phyloP scores from a whole-genome alignment of 2,797 vertebrate genomes.

The Ctenopoma multispine region DNA sequence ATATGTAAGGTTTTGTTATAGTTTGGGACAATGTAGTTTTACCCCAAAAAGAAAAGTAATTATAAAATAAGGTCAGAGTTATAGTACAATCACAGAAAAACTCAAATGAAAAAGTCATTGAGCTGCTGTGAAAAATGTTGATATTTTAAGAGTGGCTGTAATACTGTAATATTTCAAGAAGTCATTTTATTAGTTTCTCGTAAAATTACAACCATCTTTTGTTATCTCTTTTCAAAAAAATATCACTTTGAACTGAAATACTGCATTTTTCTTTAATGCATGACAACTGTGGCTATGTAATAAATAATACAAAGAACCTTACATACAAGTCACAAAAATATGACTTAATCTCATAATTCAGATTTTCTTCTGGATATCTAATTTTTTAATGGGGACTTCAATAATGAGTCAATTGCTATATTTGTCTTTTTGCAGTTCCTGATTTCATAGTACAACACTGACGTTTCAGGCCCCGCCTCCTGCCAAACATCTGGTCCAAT shows the following conservation, averaged over 20 bases:
- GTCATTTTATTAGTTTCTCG: background rate
- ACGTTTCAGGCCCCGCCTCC: slow-evolving; percentile 32
- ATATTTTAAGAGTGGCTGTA: no score
- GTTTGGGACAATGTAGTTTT: no score
- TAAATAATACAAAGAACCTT: no score
- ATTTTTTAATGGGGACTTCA: background rate
- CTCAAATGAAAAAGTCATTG: no score
- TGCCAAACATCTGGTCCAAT: slow-evolving; percentile 54
- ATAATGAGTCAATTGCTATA: background rate
- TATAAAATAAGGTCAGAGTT: no score
- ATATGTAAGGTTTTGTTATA: no score
- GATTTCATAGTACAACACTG: background rate
- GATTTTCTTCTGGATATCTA: background rate
- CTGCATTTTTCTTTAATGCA: no score
- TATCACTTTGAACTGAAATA: no score
- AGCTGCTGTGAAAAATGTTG: no score
- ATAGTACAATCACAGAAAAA: no score
- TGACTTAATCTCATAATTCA: background rate
- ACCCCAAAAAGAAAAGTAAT: no score
- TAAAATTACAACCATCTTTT: background rate
- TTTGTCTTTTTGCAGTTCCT: background rate
- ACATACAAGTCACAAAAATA: background rate
- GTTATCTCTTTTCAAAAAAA: no score
- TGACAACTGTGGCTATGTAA: background rate
- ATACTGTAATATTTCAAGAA: background rate